Evolutionary conservation across 2,113 vertebrate species (phyloP), one percentile per base, ranked within the genome.

Genomic region (Rhagologus leucostigma): DNA sequence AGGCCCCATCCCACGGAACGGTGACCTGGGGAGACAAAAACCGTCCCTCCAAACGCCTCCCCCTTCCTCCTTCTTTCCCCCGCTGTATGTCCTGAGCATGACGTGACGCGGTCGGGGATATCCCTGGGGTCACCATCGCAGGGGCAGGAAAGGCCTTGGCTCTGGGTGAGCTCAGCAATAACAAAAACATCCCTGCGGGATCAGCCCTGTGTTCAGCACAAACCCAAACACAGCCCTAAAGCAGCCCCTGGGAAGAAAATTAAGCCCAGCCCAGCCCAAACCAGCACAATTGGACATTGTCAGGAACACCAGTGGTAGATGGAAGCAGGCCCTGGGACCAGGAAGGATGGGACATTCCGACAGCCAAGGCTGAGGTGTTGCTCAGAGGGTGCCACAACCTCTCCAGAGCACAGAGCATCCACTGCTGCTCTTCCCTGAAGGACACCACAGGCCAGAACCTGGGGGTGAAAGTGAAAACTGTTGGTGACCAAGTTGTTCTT

Each of bases 1-100:
- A 30, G 30, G 41, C 29, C 41, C 20, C 63, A 33, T 74, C 59
- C 42, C n/a, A 56, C 0, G 1, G 22, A 26, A 8, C 0, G 0
- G 9, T 9, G 49, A 9, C 22, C 57, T 30, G 42, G 42, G 70
- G 20, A 67, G 24, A 26, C 10, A 35, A 9, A 9, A n/a, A 7
- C 16, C 52, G 42, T 7, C 60, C 35, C 35, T 65, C 22, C 24
- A 49, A 30, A 30, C 3, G 1, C 2, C 6, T 5, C 16, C 17
- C n/a, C n/a, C 7, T 3, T 49, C n/a, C 35, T 47, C 30, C 24
- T 49, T 2, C 57, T 35, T 16, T 4, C 11, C 30, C 22, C 10
- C 24, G 4, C 19, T 21, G 26, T 1, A 3, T 1, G 13, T 20
- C 52, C 70, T 67, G 26, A 35, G 42, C 5, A 4, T 13, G 59